Base-by-base conservation (phyloP, 2,797 vertebrate species). In the Saxicola maurus region DNA sequence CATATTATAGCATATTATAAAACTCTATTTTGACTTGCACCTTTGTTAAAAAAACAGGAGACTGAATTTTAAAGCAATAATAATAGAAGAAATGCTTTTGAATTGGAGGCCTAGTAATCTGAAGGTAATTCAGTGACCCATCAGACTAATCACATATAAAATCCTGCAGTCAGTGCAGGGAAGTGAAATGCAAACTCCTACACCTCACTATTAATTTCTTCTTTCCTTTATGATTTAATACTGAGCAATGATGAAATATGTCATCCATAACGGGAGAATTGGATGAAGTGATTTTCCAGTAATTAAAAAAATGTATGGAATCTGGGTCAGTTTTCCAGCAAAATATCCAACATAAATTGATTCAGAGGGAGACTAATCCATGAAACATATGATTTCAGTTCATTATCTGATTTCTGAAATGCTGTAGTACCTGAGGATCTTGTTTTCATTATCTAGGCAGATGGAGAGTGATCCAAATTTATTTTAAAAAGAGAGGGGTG, bases 221-320 rank as follows among this genome's bases (percentile, higher is more conserved):
- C 31, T 91, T 83, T 64, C 25, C 46, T 65, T 86, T 86, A 55
- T 89, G 85, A 82, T 84, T 92, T 91, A 87, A 89, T 93, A 91
- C 67, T 88, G 64, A 83, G 46, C 61, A 76, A 45, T 0, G 9
- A 91, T 83, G 83, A 94, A 95, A 87, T 94, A 89, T 64, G 74
- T 89, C 87, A 69, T 87, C 64, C 12, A 45, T 87, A 94, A 87
- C 4, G 1, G 64, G 64, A 89, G 74, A 94, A 91, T 55, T 94
- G 82, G 71, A 86, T 84, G 35, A 79, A 94, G 42, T 31, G 38
- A 83, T 93, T 95, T 94, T 92, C 82, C 93, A 87, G 71, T 91
- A 94, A 94, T 94, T 94, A 95, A 92, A 94, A 85, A 86, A 87
- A 87, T 57, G 67, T 67, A 84, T 87, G 89, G 89, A 91, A 96